phyloP scores from a whole-genome alignment of 2,888 invertebrate genomes.

The Caenorhabditis sp. region DNA sequence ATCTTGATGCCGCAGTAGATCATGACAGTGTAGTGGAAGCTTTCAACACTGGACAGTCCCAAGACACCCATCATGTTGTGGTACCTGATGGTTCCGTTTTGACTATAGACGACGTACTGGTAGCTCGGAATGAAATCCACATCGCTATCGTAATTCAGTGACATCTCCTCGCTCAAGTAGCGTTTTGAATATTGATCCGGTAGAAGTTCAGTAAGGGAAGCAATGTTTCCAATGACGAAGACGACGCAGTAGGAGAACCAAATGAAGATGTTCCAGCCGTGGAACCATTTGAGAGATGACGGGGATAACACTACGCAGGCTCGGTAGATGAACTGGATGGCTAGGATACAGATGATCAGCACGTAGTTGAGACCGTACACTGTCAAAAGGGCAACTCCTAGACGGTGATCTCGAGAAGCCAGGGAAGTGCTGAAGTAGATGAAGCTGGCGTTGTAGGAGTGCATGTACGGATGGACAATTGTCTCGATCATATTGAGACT shows the following conservation, averaged over 20 bases:
- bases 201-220: not conserved
- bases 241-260: not conserved
- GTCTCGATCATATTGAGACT: not conserved
- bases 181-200: not conserved
- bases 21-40: not conserved
- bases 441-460: not conserved
- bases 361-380: not conserved
- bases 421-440: not conserved
- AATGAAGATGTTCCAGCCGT: not conserved
- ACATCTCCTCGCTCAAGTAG: not conserved
- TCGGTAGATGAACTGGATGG: slow-evolving; percentile 5
- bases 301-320: not conserved
- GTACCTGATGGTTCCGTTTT: too few species aligned
- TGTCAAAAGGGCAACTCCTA: not conserved
- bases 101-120: not conserved
- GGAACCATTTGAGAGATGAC: not conserved
- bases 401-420: not conserved
- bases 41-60: too few species aligned
- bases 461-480: not conserved
- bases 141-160: not conserved
- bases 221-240: not conserved
- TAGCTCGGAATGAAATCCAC: not conserved
- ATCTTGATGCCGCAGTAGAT: not conserved
- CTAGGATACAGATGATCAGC: not conserved
- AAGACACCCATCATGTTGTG: too few species aligned